Conservation (phyloP, 1,140 invertebrate species). For the Heliothis subflexa region DNA sequence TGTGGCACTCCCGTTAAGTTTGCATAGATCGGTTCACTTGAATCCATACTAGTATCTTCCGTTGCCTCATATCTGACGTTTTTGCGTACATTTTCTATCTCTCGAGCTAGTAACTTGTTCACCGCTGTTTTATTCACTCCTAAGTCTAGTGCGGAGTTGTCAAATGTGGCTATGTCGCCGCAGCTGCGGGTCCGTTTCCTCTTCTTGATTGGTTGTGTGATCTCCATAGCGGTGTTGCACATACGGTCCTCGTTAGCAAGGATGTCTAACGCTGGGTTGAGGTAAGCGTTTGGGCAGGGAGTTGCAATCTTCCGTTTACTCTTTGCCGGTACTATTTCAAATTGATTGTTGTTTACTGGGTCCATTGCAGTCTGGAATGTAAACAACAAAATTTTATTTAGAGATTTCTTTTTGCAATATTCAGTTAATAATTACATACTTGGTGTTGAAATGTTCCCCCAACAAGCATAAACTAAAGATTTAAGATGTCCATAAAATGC, state of each 20-base stretch:
- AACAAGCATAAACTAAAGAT: no score
- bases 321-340: conserved; percentile 77
- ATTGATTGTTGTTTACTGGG: conserved; percentile 82
- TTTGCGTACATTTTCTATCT: conserved; percentile 81
- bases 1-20: conserved; percentile 63
- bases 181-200: conserved; percentile 75
- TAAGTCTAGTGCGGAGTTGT: conserved; percentile 80
- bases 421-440: no score
- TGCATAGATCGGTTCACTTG: conserved; percentile 70
- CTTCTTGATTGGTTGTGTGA: conserved; percentile 75
- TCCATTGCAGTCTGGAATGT: conserved; percentile 73
- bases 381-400: conserved; percentile 25
- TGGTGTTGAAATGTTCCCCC: no score
- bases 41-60: neutral
- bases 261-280: conserved; percentile 82
- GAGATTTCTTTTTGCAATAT: no score
- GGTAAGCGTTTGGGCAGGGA: conserved; percentile 76
- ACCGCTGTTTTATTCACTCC: conserved; percentile 76
- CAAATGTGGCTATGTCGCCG: conserved; percentile 77
- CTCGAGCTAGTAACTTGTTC: conserved; percentile 76
- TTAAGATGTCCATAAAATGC: no score
- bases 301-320: conserved; percentile 76
- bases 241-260: conserved; percentile 82
- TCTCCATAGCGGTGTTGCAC: conserved; percentile 85
- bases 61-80: conserved; percentile 63